Evolutionary conservation across 2,888 invertebrate genomes (phyloP), one percentile per base, ranked within the genome.

Genomic region (Macrophya alboannulata): DNA sequence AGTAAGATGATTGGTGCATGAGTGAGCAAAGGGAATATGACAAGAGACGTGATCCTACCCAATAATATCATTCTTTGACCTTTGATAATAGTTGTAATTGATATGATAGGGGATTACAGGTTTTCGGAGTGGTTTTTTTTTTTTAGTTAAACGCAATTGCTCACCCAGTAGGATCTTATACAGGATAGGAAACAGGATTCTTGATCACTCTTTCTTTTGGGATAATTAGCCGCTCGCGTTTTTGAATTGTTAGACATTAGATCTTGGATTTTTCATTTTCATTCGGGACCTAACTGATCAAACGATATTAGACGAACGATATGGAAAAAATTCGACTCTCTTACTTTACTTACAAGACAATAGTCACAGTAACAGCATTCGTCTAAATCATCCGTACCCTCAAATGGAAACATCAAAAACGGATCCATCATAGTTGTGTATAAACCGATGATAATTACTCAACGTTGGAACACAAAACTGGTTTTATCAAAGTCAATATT

Each of bases 301-400:
- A 51, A 84, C 68, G 71, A 85, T 84, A 83, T 59, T 76, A 77
- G 68, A 84, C 65, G 31, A 51, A 79, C 68, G 84, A 21, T 85
- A 31, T 51, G 48, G 31, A 17, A 51, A 31, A 77, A 89, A 93
- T 48, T 76, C 10, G 12, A 31, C 48, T 76, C 10, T 25, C 21
- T 48, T n/a, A 8, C 55, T 48, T 17, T 81, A 94, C 95, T 94
- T 90, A 95, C 95, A 92, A 95, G 94, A 93, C 97, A 97, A 91
- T 97, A 96, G 94, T 97, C 97, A 95, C 97, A 97, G 94, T 95
- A 97, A 94, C 97, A 97, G 92, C 96, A 95, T 91, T 96, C 96
- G 81, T 87, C 87, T 72, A 88, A 87, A 83, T 86, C 88, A 79
- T 87, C 87, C 71, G 82, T 87, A 79, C n/a, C 74, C 12, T 87